These are phyloP conservation scores for Echeneis naucrates DNA, from an alignment of 2,797 vertebrate genomes.

Conservation along the genomic window DNA sequence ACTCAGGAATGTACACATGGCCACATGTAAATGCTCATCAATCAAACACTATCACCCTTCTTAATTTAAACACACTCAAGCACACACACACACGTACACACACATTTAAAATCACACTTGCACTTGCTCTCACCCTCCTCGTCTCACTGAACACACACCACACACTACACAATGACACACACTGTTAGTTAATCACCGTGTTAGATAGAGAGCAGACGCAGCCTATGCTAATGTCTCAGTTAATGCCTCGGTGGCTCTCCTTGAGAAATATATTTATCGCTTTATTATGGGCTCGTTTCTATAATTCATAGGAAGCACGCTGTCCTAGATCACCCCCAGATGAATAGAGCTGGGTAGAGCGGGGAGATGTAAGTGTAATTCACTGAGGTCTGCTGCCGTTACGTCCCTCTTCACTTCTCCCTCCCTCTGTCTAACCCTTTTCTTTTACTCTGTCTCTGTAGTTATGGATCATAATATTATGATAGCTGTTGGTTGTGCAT, in stretches of 20 bases:
- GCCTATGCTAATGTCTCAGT: conserved; percentile 66
- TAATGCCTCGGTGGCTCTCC: conserved; percentile 70
- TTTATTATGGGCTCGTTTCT: conserved; percentile 75
- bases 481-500: conserved; percentile 56
- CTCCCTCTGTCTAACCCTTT: background rate
- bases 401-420: conserved; percentile 26
- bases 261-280: conserved; percentile 77
- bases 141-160: background rate
- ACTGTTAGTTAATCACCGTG: conserved; percentile 58
- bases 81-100: background rate
- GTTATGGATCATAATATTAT: conserved; percentile 68
- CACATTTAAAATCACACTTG: background rate
- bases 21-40: background rate
- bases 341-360: conserved; percentile 61
- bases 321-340: conserved; percentile 66
- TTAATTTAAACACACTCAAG: conserved; percentile 18
- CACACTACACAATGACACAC: conserved; percentile 32
- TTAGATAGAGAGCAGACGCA: conserved; percentile 46
- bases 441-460: conserved; percentile 37
- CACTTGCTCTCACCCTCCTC: background rate
- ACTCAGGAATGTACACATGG: background rate
- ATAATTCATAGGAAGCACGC: conserved; percentile 77
- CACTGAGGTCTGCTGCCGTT: conserved; percentile 53
- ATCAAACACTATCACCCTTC: background rate
- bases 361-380: conserved; percentile 63